Percentiles rank a stretch among this genome's conserved stretches.
phyloP scores from a whole-genome alignment of 1,140 invertebrate species.

The Drosophila grimshawi region DNA sequence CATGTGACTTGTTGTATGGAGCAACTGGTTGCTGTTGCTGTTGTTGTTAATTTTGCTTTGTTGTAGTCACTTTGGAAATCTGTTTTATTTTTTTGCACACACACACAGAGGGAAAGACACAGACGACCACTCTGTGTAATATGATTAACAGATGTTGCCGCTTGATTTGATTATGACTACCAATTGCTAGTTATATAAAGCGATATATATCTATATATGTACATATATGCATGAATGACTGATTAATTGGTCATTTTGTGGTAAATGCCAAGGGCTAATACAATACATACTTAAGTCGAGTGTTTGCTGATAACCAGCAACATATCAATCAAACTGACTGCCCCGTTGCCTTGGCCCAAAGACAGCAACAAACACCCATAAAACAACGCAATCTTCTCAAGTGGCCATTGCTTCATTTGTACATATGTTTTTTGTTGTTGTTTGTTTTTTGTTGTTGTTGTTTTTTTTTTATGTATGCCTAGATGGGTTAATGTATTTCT shows the following conservation, averaged over 20 bases:
- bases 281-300: slow-evolving; percentile 57
- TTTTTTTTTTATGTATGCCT: slow-evolving; percentile 19
- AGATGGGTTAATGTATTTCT: slow-evolving; percentile 36
- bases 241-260: slow-evolving; percentile 32
- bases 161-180: slow-evolving; percentile 62
- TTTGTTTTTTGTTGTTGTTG: too few species aligned
- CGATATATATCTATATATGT: slow-evolving; percentile 6
- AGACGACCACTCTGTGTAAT: slow-evolving; percentile 60
- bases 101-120: slow-evolving; percentile 39
- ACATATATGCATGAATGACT: slow-evolving; percentile 19
- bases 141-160: slow-evolving; percentile 66
- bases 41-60: slow-evolving; percentile 34
- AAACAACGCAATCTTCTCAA: slow-evolving; percentile 43
- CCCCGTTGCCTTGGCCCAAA: slow-evolving; percentile 44
- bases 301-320: slow-evolving; percentile 57
- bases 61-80: slow-evolving; percentile 79
- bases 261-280: slow-evolving; percentile 64
- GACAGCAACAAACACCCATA: not conserved
- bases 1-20: slow-evolving; percentile 81
- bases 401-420: slow-evolving; percentile 21
- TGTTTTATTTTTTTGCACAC: slow-evolving; percentile 80
- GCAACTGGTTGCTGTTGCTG: slow-evolving; percentile 68
- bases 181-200: slow-evolving; percentile 30
- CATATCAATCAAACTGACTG: slow-evolving; percentile 72
- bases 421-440: slow-evolving; percentile 13